Percentiles rank a stretch among this genome's conserved stretches.
These are phyloP conservation scores for Drosophila teissieri DNA, from an alignment of 1,140 invertebrate species.

Conservation along the genomic window DNA sequence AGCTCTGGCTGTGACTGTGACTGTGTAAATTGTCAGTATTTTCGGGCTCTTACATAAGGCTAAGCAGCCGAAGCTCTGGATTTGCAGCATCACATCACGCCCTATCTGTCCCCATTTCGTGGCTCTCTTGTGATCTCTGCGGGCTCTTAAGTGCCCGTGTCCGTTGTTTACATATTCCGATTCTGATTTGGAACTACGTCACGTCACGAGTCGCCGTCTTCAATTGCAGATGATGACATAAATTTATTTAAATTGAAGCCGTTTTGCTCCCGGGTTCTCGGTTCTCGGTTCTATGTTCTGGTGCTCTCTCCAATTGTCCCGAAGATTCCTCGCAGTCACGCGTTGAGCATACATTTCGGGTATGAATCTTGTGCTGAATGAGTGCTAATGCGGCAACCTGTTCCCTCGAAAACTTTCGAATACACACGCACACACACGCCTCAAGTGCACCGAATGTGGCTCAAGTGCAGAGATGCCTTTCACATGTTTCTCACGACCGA, in stretches of 20 bases:
- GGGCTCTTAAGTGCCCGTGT: conserved; percentile 50
- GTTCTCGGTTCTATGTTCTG: neutral
- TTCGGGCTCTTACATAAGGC: conserved; percentile 43
- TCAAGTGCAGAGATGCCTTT: conserved; percentile 74
- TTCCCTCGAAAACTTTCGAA: conserved; percentile 67
- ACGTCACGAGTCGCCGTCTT: conserved; percentile 43
- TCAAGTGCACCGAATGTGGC: conserved; percentile 76
- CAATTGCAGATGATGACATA: conserved; percentile 64
- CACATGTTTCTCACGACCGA: conserved; percentile 47
- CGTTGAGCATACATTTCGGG: conserved; percentile 34
- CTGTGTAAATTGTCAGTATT: conserved; percentile 35
- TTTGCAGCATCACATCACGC: conserved; percentile 28
- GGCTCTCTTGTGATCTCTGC: conserved; percentile 20
- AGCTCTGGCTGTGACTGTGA: neutral
- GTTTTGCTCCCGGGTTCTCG: conserved; percentile 21
- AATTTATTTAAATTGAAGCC: conserved; percentile 63
- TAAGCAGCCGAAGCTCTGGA: neutral
- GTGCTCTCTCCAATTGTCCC: conserved; percentile 3
- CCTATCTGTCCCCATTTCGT: conserved; percentile 22
- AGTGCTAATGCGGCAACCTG: conserved; percentile 46
- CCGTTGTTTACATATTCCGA: conserved; percentile 52
- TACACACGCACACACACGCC: conserved; percentile 11
- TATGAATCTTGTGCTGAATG: conserved; percentile 1
- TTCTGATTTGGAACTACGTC: conserved; percentile 57
- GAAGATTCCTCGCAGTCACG: conserved; percentile 50